Conservation (phyloP, 2,888 invertebrate genomes). For the Notocelia uddmanniana region DNA sequence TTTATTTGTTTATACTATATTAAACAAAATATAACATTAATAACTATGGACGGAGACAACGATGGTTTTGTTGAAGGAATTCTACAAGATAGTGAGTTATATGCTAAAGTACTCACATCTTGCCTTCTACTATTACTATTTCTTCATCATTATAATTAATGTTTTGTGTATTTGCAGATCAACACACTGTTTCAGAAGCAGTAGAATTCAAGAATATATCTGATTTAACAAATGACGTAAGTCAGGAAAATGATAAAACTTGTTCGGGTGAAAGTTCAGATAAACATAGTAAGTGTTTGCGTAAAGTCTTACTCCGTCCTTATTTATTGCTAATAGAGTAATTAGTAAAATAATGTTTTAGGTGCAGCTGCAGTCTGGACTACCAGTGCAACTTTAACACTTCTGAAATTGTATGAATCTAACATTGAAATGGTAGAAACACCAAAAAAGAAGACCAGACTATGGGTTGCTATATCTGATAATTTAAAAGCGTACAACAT, state of each 20-base stretch:
- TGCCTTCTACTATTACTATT: background rate
- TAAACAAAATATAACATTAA: background rate
- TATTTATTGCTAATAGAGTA: background rate
- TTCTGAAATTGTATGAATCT: constrained; percentile 64
- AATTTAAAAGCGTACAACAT: constrained; percentile 61
- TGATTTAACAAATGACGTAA: constrained; percentile 24
- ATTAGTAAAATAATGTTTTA: background rate
- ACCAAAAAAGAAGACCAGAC: constrained; percentile 68
- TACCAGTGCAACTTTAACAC: constrained; percentile 57
- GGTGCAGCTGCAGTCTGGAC: constrained; percentile 66
- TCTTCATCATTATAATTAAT: background rate
- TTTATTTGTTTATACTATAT: background rate
- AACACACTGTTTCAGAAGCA: constrained; percentile 21
- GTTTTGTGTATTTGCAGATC: constrained; percentile 8
- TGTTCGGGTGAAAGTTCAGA: constrained; percentile 50
- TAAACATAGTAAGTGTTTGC: constrained; percentile 54
- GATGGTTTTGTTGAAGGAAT: constrained; percentile 43
- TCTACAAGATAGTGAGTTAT: constrained; percentile 33
- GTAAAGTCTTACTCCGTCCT: background rate
- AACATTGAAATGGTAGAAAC: constrained; percentile 67
- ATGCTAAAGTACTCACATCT: background rate
- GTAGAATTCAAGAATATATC: constrained; percentile 35
- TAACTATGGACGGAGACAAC: constrained; percentile 34
- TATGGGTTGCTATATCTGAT: constrained; percentile 67
- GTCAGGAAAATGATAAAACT: constrained; percentile 45